phyloP scores from a whole-genome alignment of 2,888 invertebrate species.

The Campoletis raptor region DNA sequence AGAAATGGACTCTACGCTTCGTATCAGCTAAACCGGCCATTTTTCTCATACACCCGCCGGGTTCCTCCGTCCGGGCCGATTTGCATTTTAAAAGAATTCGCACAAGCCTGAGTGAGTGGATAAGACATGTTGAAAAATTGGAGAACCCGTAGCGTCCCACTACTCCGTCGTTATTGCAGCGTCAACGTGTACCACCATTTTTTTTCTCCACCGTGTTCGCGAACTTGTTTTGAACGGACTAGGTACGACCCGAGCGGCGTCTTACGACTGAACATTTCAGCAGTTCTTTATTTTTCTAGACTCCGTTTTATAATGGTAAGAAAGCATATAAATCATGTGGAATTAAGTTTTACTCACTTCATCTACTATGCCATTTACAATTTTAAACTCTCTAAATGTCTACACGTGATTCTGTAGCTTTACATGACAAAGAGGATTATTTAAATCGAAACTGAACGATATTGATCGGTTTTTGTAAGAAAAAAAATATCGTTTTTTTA shows the following conservation, averaged over 20 bases:
- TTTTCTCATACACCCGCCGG: slow-evolving; percentile 71
- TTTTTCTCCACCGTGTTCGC: slow-evolving; percentile 9
- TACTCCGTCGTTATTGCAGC: slow-evolving; percentile 18
- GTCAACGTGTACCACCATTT: slow-evolving; percentile 23
- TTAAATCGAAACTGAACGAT: too few relatives aligned
- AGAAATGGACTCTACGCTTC: slow-evolving; percentile 34
- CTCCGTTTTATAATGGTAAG: slow-evolving; percentile 38
- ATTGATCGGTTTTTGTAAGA: neutral
- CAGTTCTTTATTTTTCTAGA: neutral
- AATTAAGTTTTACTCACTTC: slow-evolving; percentile 65
- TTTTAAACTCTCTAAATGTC: slow-evolving; percentile 6
- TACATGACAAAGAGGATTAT: neutral
- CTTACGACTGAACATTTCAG: slow-evolving; percentile 6
- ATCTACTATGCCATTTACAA: slow-evolving; percentile 49
- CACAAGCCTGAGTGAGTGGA: slow-evolving; percentile 57
- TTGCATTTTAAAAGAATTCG: slow-evolving; percentile 80
- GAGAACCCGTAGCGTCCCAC: slow-evolving; percentile 71
- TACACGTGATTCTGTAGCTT: neutral
- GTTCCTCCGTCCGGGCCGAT: slow-evolving; percentile 68
- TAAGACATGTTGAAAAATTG: slow-evolving; percentile 79
- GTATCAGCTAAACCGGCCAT: slow-evolving; percentile 71
- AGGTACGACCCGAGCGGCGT: slow-evolving; percentile 10
- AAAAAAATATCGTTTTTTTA: neutral
- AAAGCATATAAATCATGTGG: slow-evolving; percentile 63
- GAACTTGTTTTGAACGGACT: slow-evolving; percentile 2